Percentiles rank a stretch among this genome's conserved stretches.
These are phyloP conservation scores for Stenodera caucasica DNA, from an alignment of 2,888 invertebrate genomes.

Conservation along the genomic window DNA sequence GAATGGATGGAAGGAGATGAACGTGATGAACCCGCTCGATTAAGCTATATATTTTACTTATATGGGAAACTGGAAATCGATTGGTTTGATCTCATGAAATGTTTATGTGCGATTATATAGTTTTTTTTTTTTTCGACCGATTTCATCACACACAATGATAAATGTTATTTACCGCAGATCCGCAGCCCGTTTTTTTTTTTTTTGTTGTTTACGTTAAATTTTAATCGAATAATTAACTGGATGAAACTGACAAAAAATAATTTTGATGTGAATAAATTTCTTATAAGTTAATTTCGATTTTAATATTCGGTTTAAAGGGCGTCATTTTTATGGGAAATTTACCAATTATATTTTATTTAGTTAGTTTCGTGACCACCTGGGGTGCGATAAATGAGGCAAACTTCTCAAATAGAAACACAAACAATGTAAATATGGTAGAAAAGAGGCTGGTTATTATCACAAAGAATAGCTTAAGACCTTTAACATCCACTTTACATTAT, in stretches of 20 bases:
- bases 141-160: slow-evolving; percentile 17
- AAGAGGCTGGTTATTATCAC: not conserved
- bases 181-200: too few species aligned
- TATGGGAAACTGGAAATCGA: slow-evolving; percentile 33
- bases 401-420: not conserved
- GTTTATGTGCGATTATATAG: slow-evolving; percentile 34
- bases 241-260: too few species aligned
- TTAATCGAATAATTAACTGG: too few species aligned
- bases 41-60: slow-evolving; percentile 43
- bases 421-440: slow-evolving; percentile 1
- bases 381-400: slow-evolving; percentile 2
- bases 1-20: slow-evolving; percentile 47
- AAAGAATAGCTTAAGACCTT: not conserved
- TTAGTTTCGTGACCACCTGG: slow-evolving; percentile 2
- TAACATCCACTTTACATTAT: not conserved
- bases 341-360: slow-evolving; percentile 1
- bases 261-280: too few species aligned
- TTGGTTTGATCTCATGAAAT: slow-evolving; percentile 32
- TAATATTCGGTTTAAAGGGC: too few species aligned
- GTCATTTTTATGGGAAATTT: not conserved
- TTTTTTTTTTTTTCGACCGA: slow-evolving; percentile 25
- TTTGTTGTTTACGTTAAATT: too few species aligned
- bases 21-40: slow-evolving; percentile 41
- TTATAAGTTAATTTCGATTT: too few species aligned
- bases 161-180: too few species aligned